Evolutionary conservation across 2,888 invertebrate genomes (phyloP).

Genomic region (Drosophila flavopinicola): DNA sequence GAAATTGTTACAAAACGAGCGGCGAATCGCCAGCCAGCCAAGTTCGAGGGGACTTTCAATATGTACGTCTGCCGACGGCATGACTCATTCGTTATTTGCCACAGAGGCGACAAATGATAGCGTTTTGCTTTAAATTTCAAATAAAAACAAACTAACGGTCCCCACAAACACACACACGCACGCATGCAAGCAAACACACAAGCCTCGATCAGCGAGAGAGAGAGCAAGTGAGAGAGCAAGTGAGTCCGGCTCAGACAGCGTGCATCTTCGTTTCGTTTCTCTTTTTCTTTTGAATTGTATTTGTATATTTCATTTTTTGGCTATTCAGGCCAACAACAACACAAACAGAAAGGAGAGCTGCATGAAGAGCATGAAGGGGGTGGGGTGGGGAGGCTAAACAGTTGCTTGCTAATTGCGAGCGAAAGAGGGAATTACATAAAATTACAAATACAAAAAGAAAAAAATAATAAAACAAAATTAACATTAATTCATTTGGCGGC

Average conservation of each 20-base stretch:
- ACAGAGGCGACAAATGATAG: conserved; percentile 42
- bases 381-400: conserved; percentile 22
- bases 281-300: conserved; percentile 19
- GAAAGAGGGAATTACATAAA: conserved; percentile 42
- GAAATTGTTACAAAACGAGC: conserved; percentile 56
- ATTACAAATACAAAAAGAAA: conserved; percentile 19
- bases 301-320: conserved; percentile 44
- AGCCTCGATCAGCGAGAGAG: conserved; percentile 28
- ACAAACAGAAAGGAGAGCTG: conserved; percentile 38
- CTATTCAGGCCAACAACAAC: conserved; percentile 60
- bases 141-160: conserved; percentile 62
- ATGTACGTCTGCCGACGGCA: conserved; percentile 35
- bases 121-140: conserved; percentile 46
- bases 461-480: conserved; percentile 41
- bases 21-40: conserved; percentile 15
- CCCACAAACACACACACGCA: conserved; percentile 14
- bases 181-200: conserved; percentile 4
- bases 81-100: conserved; percentile 45
- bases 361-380: conserved; percentile 9
- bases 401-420: conserved; percentile 40
- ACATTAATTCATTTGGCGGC: conserved; percentile 41
- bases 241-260: conserved; percentile 28
- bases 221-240: conserved; percentile 6
- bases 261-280: conserved; percentile 19
- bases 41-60: no score